Conservation (phyloP, 2,113 vertebrate species). For the Genyomyrus donnyi region DNA sequence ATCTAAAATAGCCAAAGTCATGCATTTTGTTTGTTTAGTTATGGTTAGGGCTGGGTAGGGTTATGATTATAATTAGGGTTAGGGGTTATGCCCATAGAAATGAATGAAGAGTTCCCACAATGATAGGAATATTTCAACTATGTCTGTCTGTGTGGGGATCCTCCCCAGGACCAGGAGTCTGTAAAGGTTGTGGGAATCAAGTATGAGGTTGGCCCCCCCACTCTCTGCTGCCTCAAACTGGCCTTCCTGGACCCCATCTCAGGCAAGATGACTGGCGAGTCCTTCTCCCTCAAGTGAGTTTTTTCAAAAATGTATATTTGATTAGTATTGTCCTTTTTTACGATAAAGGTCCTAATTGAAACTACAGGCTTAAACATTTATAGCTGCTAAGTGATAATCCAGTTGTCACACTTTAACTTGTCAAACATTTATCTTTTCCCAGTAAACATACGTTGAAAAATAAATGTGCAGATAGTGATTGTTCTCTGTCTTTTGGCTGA, state of each 20-base stretch:
- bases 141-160: neutral
- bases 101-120: neutral
- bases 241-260: conserved; percentile 89
- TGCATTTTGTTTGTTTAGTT: neutral
- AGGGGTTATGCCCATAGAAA: neutral
- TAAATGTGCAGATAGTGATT: neutral
- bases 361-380: neutral
- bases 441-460: neutral
- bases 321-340: neutral
- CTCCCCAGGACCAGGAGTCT: conserved; percentile 86
- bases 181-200: conserved; percentile 97
- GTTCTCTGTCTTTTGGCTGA: neutral
- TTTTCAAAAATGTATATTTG: neutral
- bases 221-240: conserved; percentile 92
- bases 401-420: neutral
- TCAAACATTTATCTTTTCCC: neutral
- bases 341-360: neutral
- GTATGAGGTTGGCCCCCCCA: conserved; percentile 92
- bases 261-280: conserved; percentile 95
- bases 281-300: conserved; percentile 93
- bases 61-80: neutral
- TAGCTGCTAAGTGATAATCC: neutral
- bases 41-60: neutral
- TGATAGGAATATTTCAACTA: neutral
- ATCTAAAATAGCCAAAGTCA: neutral